Evolutionary conservation across 2,113 vertebrate genomes (phyloP).

Genomic region (Myiopsitta monachus): DNA sequence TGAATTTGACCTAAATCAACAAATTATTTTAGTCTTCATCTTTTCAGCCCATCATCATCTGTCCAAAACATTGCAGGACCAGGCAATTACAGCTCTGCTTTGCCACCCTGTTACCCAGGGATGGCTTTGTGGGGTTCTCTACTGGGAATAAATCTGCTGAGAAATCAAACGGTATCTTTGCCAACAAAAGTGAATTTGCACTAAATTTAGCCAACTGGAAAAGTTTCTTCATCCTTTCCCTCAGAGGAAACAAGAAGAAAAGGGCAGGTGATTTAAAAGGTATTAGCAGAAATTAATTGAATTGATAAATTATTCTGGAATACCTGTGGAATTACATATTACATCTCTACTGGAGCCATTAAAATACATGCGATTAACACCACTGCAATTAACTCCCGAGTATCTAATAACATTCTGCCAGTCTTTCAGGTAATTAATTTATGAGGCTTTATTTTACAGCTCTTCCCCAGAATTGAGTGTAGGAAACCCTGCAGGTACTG

Average conservation of each 20-base stretch:
- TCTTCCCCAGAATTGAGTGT: neutral
- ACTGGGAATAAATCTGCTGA: neutral
- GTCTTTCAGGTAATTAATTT: constrained; percentile 47
- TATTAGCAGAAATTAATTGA: constrained; percentile 54
- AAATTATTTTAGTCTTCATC: neutral
- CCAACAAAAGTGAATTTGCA: neutral
- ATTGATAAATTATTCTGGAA: constrained; percentile 37
- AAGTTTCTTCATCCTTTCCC: neutral
- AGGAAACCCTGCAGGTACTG: neutral
- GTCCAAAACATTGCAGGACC: neutral
- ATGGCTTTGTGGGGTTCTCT: neutral
- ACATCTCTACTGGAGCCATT: neutral
- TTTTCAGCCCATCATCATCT: neutral
- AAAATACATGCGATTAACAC: neutral
- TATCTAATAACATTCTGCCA: constrained; percentile 11
- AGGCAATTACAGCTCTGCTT: neutral
- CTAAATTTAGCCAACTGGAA: neutral
- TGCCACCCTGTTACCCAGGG: neutral
- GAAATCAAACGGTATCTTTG: neutral
- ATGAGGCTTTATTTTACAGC: constrained; percentile 11
- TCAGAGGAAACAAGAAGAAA: neutral
- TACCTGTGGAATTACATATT: constrained; percentile 22
- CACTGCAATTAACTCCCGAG: constrained; percentile 16
- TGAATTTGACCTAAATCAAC: neutral
- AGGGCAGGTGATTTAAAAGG: constrained; percentile 17